Base-by-base conservation (phyloP, 2,113 vertebrate species). In the Toxostoma redivivum region DNA sequence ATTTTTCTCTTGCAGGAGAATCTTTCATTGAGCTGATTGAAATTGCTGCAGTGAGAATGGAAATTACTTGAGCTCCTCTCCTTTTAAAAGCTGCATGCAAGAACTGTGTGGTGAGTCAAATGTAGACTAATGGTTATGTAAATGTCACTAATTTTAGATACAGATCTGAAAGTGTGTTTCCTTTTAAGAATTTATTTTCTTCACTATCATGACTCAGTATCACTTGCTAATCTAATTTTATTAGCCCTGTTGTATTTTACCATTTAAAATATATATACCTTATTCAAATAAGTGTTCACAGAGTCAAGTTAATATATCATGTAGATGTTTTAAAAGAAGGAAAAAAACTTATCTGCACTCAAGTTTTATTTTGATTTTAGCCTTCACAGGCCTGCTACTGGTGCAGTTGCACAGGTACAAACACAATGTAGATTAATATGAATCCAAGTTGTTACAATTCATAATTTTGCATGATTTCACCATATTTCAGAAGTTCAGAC, bases 131-230 rank as follows among this genome's bases (percentile, higher is more conserved):
- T 96, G 95, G 94, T 97, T 97, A 96, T 96, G 95, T 97, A 97
- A 96, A 97, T 97, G 92, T 86, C 94, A 94, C 96, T 97, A 97
- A 96, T 96, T 96, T 97, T 97, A 96, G 96, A 92, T 96, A 86
- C 82, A 95, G 92, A 94, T 95, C 92, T 96, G 94, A 95, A 96
- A 96, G 88, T 89, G 91, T 95, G 88, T 96, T 97, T 97, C 95
- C 93, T 96, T 96, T 95, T 91, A 95, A 93, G 92, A 96, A 92
- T 95, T 93, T 84, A 94, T 96, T 95, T 93, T 97, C 82, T 93
- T 91, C 92, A 65, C 80, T 95, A 90, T 93, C 92, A 67, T 97
- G 95, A 97, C 90, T 97, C 94, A 95, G 94, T 95, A 97, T 96
- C 95, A 90, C 92, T 96, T 92, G 91, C 82, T 96, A 92, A 95